These are phyloP conservation scores for Pomatostomus ruficeps DNA, from an alignment of 2,113 vertebrate species.

Conservation along the genomic window DNA sequence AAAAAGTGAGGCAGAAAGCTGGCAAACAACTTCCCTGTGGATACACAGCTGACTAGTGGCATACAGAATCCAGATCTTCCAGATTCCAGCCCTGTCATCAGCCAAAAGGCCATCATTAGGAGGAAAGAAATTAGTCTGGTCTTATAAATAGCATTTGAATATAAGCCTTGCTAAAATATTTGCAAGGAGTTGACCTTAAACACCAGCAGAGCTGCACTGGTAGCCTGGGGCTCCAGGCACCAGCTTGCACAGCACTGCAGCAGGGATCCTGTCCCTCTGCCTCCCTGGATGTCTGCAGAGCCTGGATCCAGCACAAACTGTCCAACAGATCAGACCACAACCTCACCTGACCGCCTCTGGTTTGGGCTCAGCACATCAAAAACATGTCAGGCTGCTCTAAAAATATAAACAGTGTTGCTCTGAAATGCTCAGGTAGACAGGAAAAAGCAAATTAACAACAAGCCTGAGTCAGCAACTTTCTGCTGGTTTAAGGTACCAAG, in stretches of 20 bases:
- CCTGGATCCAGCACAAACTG: not conserved
- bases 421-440: not conserved
- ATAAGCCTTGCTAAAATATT: slow-evolving; percentile 55
- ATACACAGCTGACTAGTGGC: not conserved
- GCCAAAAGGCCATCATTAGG: slow-evolving; percentile 61
- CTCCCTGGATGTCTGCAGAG: not conserved
- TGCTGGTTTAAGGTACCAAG: not conserved
- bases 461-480: not conserved
- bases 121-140: slow-evolving; percentile 52
- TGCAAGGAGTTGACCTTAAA: slow-evolving; percentile 53
- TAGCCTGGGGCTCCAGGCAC: slow-evolving; percentile 1
- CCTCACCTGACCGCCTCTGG: not conserved
- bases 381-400: not conserved
- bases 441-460: not conserved
- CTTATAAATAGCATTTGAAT: slow-evolving; percentile 64
- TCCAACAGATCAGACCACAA: not conserved
- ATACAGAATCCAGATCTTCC: slow-evolving; percentile 52
- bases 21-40: slow-evolving; percentile 10
- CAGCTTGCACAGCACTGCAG: not conserved
- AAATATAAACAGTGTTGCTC: not conserved
- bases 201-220: not conserved
- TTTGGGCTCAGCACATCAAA: not conserved
- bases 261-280: not conserved
- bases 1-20: slow-evolving; percentile 7
- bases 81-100: slow-evolving; percentile 46